phyloP scores from a whole-genome alignment of 2,888 invertebrate genomes.

The Zaprionus lineosus region DNA sequence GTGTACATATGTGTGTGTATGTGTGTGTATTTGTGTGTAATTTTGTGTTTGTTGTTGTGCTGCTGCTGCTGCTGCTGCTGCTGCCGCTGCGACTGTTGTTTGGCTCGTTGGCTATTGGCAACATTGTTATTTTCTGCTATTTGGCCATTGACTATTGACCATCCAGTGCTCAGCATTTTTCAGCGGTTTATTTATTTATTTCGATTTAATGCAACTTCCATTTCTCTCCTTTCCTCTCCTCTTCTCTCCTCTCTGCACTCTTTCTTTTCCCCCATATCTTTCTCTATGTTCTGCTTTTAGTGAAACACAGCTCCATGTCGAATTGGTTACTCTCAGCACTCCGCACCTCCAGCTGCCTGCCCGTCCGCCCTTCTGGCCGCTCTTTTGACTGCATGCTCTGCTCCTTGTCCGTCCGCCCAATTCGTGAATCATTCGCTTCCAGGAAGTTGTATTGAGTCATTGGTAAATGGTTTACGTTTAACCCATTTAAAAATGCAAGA shows the following conservation, averaged over 20 bases:
- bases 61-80: slow-evolving; percentile 21
- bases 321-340: no score
- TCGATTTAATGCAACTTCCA: slow-evolving; percentile 69
- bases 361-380: background rate
- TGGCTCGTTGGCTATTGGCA: slow-evolving; percentile 77
- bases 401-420: slow-evolving; percentile 18
- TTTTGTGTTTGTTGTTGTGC: slow-evolving; percentile 20
- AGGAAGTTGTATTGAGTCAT: slow-evolving; percentile 75
- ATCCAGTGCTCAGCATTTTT: slow-evolving; percentile 50
- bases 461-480: slow-evolving; percentile 78
- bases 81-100: slow-evolving; percentile 49
- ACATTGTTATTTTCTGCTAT: slow-evolving; percentile 77
- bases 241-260: no score
- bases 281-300: no score
- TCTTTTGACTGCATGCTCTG: background rate
- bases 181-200: slow-evolving; percentile 74
- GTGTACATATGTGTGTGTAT: no score
- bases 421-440: slow-evolving; percentile 36
- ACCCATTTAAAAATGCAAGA: slow-evolving; percentile 74
- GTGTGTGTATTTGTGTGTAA: slow-evolving; percentile 17
- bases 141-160: slow-evolving; percentile 73
- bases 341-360: slow-evolving; percentile 1
- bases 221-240: background rate
- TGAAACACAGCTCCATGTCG: no score
- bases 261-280: no score